Conservation (phyloP, 2,888 invertebrate genomes). For the Willowsia nigromaculata region DNA sequence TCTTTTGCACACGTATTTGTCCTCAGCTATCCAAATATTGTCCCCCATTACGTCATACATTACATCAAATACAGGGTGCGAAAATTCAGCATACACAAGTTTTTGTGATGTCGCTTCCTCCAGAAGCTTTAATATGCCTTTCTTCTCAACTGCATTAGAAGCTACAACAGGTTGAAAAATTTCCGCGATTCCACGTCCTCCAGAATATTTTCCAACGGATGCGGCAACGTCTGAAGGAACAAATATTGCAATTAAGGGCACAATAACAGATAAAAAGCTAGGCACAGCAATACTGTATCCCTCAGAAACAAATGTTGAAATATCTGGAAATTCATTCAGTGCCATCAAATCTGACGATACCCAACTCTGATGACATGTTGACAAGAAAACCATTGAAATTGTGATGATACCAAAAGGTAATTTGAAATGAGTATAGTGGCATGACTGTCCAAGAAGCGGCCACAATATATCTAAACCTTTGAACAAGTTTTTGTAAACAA, state of each 20-base stretch:
- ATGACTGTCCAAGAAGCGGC: not conserved
- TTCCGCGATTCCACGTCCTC: not conserved
- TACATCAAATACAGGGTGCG: not conserved
- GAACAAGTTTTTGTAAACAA: not conserved
- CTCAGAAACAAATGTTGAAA: not conserved
- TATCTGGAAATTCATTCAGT: not conserved
- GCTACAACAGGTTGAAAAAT: not conserved
- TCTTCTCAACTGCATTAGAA: not conserved
- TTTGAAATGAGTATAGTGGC: not conserved
- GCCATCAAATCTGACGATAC: not conserved
- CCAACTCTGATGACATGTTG: not conserved
- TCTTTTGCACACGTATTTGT: too few species aligned
- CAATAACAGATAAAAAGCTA: not conserved
- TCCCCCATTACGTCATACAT: not conserved
- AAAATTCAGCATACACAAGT: not conserved
- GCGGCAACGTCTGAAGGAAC: not conserved
- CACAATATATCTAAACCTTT: not conserved
- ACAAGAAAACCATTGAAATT: not conserved
- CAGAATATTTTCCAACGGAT: not conserved
- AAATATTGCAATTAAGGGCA: not conserved
- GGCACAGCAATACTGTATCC: not conserved
- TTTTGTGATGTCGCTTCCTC: not conserved
- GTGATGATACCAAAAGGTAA: not conserved
- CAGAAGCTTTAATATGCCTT: not conserved
- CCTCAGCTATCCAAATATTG: not conserved